phyloP scores from a whole-genome alignment of 2,888 invertebrate species.

The Oeneis ivallda region DNA sequence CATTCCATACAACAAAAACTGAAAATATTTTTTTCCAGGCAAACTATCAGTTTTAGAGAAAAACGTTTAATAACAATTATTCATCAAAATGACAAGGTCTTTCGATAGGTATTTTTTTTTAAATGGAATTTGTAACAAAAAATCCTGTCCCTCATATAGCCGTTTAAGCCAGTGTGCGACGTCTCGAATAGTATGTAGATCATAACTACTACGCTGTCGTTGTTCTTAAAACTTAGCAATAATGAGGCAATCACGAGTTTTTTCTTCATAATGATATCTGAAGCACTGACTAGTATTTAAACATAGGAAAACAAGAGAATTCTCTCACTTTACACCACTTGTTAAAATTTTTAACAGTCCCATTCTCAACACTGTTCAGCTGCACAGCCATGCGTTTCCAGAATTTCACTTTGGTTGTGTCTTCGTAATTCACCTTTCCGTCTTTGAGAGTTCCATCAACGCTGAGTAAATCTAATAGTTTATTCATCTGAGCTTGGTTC shows the following conservation, averaged over 20 bases:
- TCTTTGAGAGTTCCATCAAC: not conserved
- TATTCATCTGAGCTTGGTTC: conserved; percentile 16
- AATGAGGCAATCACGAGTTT: not conserved
- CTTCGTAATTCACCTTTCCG: not conserved
- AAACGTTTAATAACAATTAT: too few relatives aligned
- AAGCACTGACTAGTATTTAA: not conserved
- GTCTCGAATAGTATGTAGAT: too few relatives aligned
- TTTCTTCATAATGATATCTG: not conserved
- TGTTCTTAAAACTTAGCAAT: too few relatives aligned
- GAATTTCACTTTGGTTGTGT: conserved; percentile 7
- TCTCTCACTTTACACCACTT: conserved; percentile 23
- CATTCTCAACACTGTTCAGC: conserved; percentile 15
- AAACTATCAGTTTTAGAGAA: too few relatives aligned
- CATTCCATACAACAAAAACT: too few relatives aligned
- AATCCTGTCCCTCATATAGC: too few relatives aligned
- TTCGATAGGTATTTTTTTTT: too few relatives aligned
- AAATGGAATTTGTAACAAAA: too few relatives aligned
- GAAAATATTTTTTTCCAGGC: too few relatives aligned
- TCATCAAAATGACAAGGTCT: too few relatives aligned
- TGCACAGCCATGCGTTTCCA: conserved; percentile 15
- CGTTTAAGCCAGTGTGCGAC: too few relatives aligned
- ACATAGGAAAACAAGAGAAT: conserved; percentile 2
- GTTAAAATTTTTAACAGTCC: conserved; percentile 1
- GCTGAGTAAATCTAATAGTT: conserved; percentile 13
- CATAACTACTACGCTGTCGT: too few relatives aligned